Percentiles rank a stretch among this genome's conserved stretches.
Conservation (phyloP, 2,113 vertebrate species). For the Tricholaema leucomelas region DNA sequence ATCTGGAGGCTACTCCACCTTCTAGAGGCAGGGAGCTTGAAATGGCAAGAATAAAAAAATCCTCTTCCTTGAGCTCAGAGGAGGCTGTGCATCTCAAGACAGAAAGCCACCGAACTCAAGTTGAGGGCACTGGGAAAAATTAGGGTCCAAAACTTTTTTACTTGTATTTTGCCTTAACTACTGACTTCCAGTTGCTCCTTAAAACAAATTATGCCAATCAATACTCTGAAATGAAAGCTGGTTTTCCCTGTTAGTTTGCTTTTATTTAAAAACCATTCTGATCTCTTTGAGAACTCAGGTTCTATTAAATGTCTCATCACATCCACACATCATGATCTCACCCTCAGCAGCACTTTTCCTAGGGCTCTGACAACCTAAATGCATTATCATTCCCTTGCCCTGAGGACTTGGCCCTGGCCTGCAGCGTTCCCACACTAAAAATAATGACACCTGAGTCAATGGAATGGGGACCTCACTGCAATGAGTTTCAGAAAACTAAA, state of each 20-base stretch:
- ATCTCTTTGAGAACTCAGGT: not conserved
- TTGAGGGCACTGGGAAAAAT: not conserved
- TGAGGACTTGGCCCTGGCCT: not conserved
- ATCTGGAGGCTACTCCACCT: no score
- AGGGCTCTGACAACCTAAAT: not conserved
- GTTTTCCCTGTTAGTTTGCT: not conserved
- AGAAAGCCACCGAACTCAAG: not conserved
- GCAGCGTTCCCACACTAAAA: not conserved
- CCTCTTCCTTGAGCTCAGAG: not conserved
- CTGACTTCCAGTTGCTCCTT: not conserved
- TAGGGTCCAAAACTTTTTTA: not conserved
- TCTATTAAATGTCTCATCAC: not conserved
- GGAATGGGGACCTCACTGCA: not conserved
- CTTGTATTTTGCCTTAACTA: not conserved
- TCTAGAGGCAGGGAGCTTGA: not conserved
- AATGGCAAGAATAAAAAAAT: not conserved
- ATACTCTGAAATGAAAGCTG: not conserved
- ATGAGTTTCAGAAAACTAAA: slow-evolving; percentile 33
- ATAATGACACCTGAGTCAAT: not conserved
- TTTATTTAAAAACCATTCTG: not conserved
- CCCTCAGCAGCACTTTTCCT: not conserved
- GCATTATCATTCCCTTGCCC: not conserved
- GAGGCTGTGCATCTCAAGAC: not conserved
- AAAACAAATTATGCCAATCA: not conserved
- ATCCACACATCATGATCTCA: not conserved